Evolutionary conservation across 2,888 invertebrate genomes (phyloP).

Genomic region (Incurvaria masculella): DNA sequence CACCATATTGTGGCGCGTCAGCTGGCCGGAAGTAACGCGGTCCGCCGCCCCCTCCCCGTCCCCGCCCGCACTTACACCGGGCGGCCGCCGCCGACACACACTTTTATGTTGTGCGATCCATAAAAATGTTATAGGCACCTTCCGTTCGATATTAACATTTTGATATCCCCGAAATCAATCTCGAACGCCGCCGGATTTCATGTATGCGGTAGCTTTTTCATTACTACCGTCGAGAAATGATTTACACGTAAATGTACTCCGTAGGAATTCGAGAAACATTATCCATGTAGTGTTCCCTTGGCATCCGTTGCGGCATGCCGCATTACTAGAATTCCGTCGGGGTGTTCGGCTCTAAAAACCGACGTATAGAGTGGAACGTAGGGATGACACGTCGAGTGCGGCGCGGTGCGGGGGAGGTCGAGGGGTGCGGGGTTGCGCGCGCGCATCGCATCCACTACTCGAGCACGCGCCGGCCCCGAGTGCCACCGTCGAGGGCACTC

Average conservation of each 20-base stretch:
- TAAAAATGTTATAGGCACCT: not conserved
- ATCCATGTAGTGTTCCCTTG: too few species aligned
- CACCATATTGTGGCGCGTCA: constrained; percentile 31
- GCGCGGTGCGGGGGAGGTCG: not conserved
- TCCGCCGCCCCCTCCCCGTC: not conserved
- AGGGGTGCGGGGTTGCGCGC: constrained; percentile 1
- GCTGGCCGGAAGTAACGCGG: constrained; percentile 20
- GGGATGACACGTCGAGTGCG: constrained; percentile 31
- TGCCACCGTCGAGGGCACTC: constrained; percentile 41
- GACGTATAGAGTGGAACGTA: too few species aligned
- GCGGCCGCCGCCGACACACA: too few species aligned
- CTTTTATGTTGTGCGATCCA: not conserved
- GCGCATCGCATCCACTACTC: constrained; percentile 29
- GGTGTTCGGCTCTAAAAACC: too few species aligned
- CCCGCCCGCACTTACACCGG: not conserved
- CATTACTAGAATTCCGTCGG: too few species aligned
- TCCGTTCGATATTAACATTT: not conserved
- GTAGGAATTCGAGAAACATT: too few species aligned
- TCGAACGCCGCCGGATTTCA: too few species aligned
- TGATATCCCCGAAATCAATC: not conserved
- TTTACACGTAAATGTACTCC: too few species aligned
- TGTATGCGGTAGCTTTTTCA: too few species aligned
- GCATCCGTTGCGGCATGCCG: too few species aligned
- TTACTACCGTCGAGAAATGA: too few species aligned
- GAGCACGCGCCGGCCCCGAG: constrained; percentile 51